Evolutionary conservation across 2,888 invertebrate genomes (phyloP), one percentile per base, ranked within the genome.

Genomic region (Notodonta ziczac): DNA sequence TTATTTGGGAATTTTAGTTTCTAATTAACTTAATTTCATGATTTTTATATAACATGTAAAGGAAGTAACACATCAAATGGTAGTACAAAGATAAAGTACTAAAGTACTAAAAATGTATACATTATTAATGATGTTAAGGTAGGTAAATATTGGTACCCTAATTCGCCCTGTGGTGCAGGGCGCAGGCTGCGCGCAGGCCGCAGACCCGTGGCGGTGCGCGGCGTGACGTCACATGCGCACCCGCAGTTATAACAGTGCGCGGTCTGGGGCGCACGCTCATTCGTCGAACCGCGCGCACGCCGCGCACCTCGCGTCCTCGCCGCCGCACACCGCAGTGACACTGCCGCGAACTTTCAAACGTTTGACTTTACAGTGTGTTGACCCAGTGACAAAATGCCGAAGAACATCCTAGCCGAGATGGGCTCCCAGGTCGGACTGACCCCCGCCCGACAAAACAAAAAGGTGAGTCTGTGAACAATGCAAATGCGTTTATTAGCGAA

Each of bases 401-500:
- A 90, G 77, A 91, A 92, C 72, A 90, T 93, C 59, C 80, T 92
- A 75, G 91, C 91, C 46, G 93, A 93, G 78, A 91, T 93, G 93
- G 93, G 93, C 80, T 93, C 93, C 83, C 93, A 92, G 74, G 93
- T 92, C 86, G 92, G 91, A 68, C 83, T 93, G 64, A 93, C 93
- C 35, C 87, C 90, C 53, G 85, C 84, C 60, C 77, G 91, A 13
- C 91, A 90, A 61, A 83, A 87, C 67, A 88, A 88, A 73, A 91
- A 89, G 89, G 93, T 91, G 78, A 70, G 87, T 71, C 32, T 13
- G 53, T 35, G n/a, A 35, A 50, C 61, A 65, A 32, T 46, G 40
- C 24, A 42, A 16, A 13, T 53, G 65, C 50, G 14, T 56, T 62
- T 60, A 61, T 16, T 35, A 62, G 76, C 74, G 73, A 76, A 74